Base-by-base conservation (phyloP, 2,888 invertebrate genomes). In the Hemicrepidius hirtus region DNA sequence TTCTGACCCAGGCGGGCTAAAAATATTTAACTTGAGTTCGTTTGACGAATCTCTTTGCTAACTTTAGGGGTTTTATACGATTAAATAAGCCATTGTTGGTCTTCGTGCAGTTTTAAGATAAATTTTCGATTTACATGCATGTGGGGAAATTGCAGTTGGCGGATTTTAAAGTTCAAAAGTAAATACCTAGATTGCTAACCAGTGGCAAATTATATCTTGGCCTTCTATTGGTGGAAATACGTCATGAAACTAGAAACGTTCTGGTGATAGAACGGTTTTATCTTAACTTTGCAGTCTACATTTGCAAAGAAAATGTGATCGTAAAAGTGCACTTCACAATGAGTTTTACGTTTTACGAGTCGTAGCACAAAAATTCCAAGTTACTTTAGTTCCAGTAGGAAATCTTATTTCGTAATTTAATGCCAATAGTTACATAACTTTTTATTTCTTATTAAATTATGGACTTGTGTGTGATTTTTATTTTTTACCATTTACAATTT, bases 281-380 rank as follows among this genome's bases (percentile, higher is more conserved):
- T 53, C 53, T 28, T 7, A 28, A 53, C 53, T 21, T 12, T 53
- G 28, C 53, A 53, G 53, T 53, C 21, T 21, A 13, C n/a, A 53
- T 28, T 53, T 16, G 24, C 53, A 53, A 53, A 28, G 21, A 53
- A 53, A 53, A 53, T 53, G 53, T 32, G 53, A 53, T 53, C 53
- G 32, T 53, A 53, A 53, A 53, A 28, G 20, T 44, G 44, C 44
- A 44, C 44, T 18, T 44, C 32, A 44, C 44, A 49, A 49, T 49
- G 49, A 49, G 20, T 49, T 49, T 49, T 49, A 18, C 20, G 18
- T 49, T 49, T 21, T 12, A 12, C 12, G 21, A 49, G 12, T 20
- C 12, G 21, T 12, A 9, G 21, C 12, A 21, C 12, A 21, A n/a
- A 13, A 24, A 24, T 5, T 24, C 3, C 24, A 3, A 24, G 24